Evolutionary conservation across 1,140 invertebrate species (phyloP), one percentile per base, ranked within the genome.

Genomic region (Tetragonula clypearis): DNA sequence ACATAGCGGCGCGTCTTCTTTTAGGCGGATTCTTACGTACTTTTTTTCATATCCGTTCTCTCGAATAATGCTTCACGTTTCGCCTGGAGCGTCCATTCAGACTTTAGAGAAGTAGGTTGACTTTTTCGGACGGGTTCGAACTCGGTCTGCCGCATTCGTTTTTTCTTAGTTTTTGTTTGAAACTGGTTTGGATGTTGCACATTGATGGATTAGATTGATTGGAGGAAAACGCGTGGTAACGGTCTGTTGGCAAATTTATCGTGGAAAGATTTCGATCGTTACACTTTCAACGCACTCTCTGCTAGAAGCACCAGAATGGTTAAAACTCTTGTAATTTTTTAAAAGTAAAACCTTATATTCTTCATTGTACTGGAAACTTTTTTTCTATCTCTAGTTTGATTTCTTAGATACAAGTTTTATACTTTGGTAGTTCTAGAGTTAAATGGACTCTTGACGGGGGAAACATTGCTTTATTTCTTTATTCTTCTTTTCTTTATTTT

Each of bases 1-100:
- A 21, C 56, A 19, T 79, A 84, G 79, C 82, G 81, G 81, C 53
- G 77, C 53, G 3, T 58, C 30, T 49, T 15, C 30, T 15, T 2
- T n/a, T 26, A 69, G 60, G 17, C 5, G 2, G 2, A 19, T 41
- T 12, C 21, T 41, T 2, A 0, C 19, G 8, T 26, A 0, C 1
- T 17, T 41, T 49, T 82, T 21, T 68, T 12, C 35, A 5, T 21
- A 8, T 35, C 1, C 6, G 9, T 60, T 11, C 19, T 12, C 12
- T n/a, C 21, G 1, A 58, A 23, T n/a, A 49, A 49, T 19, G 41
- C 19, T 49, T 78, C 26, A n/a, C 82, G 66, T 78, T 53, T 79
- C 66, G 35, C 56, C 15, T 19, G 30, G 41, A 23, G 58, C 72
- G 12, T 23, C 9, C 23, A 73, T 68, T 77, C 56, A 77, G 21